A percentile compares a stretch with the other conserved stretches of the same genome.
Conservation (phyloP, 2,888 invertebrate species). For the Drosophila siamana region DNA sequence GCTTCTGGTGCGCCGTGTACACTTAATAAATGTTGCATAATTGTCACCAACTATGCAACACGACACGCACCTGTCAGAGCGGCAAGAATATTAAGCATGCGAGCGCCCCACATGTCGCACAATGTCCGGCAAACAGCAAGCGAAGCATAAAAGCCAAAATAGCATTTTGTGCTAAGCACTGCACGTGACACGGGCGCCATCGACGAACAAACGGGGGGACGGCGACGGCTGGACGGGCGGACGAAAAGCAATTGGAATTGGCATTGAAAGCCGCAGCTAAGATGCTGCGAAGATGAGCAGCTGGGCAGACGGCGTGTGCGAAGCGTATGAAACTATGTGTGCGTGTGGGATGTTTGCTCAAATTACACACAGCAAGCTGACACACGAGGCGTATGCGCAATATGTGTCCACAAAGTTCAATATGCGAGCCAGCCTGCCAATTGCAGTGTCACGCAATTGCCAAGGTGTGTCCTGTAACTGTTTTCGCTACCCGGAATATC, state of each 20-base stretch:
- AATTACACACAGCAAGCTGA: conserved; percentile 48
- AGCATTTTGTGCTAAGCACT: conserved; percentile 54
- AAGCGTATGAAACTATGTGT: conserved; percentile 19
- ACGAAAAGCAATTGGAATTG: conserved; percentile 13
- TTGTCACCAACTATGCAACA: conserved; percentile 50
- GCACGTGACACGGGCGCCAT: conserved; percentile 49
- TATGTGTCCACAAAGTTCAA: conserved; percentile 23
- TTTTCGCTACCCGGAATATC: background rate
- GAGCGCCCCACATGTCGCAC: conserved; percentile 7
- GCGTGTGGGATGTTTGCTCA: conserved; percentile 27
- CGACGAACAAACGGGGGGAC: too few species aligned
- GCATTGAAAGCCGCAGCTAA: background rate
- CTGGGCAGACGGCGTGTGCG: too few species aligned
- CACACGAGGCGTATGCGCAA: conserved; percentile 65
- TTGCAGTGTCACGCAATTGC: conserved; percentile 66
- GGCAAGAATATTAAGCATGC: conserved; percentile 24
- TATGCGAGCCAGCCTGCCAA: conserved; percentile 54
- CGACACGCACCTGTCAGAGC: conserved; percentile 55
- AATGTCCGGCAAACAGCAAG: conserved; percentile 26
- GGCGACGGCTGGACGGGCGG: too few species aligned
- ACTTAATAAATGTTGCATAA: conserved; percentile 71
- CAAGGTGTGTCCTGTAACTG: conserved; percentile 57
- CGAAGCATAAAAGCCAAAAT: conserved; percentile 32
- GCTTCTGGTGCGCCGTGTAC: conserved; percentile 27
- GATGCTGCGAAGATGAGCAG: background rate